Evolutionary conservation across 2,797 vertebrate species (phyloP), one percentile per base, ranked within the genome.

Genomic region (Clamator glandarius): DNA sequence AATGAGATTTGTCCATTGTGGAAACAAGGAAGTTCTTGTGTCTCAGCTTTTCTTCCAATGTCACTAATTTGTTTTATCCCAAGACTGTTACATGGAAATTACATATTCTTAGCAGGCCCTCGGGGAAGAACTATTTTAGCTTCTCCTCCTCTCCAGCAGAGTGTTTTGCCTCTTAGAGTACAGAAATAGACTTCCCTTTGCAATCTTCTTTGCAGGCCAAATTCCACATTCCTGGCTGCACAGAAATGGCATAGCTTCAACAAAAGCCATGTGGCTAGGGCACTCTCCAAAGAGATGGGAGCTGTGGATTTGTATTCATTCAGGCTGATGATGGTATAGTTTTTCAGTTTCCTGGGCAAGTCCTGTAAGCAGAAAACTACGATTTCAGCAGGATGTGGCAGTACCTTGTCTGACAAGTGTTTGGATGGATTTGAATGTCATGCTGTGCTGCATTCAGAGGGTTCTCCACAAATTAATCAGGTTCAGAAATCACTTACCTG

Each of bases 111-210:
- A 91, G 55, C 66, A 86, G 54, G 5, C 91, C 69, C 84, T 73
- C 0, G 2, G 76, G 92, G 86, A 95, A 91, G 69, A 58, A 44
- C 24, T 83, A 52, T 93, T 94, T 96, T 88, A 81, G 42, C 50
- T 72, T 87, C 35, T 36, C 1, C 19, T 92, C 21, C 23, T 78
- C 66, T 89, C 25, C 29, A 95, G 50, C 8, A 51, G 76, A 90
- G 33, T 85, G 79, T 81, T 93, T 91, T 95, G 79, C 58, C 68
- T 72, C 55, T 81, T 93, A 84, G 68, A 75, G 94, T 93, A 94
- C 69, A 90, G 54, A 94, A 95, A 93, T 88, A 93, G 66, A 55
- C 73, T 85, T 35, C n/a, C 25, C 19, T 87, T 92, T 73, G 46
- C 66, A 92, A 55, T 90, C 89, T 84, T 92, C 29, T 89, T 87